These are phyloP conservation scores for Chirona hameri DNA, from an alignment of 2,888 invertebrate genomes.

Conservation along the genomic window DNA sequence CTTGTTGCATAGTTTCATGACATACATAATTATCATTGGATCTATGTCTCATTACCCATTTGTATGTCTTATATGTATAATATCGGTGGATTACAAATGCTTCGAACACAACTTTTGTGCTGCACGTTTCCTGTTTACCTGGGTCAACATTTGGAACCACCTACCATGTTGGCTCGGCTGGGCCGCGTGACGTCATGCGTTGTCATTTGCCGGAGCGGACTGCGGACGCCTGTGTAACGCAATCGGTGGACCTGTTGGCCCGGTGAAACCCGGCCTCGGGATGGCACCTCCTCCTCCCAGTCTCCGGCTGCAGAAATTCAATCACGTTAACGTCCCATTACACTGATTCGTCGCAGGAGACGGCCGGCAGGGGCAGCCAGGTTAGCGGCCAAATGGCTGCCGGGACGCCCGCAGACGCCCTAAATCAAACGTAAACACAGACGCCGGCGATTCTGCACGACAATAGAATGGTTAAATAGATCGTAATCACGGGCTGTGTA, in stretches of 20 bases:
- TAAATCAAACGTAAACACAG: slow-evolving; percentile 28
- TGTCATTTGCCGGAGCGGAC: too few relatives aligned
- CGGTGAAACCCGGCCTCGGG: background rate
- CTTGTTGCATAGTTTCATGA: too few relatives aligned
- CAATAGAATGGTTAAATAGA: background rate
- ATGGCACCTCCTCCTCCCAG: background rate
- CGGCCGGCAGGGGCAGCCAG: too few relatives aligned
- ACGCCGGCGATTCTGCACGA: background rate
- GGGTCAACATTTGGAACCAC: too few relatives aligned
- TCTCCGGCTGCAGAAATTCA: slow-evolving; percentile 6
- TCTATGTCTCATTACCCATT: too few relatives aligned
- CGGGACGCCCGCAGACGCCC: background rate
- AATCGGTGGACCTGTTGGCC: background rate
- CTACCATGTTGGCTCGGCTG: too few relatives aligned
- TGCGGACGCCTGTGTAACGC: background rate
- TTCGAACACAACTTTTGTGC: too few relatives aligned
- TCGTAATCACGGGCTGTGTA: background rate
- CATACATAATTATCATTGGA: too few relatives aligned
- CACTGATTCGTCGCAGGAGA: background rate
- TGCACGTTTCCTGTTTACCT: too few relatives aligned
- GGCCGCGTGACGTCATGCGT: too few relatives aligned
- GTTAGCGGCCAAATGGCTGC: background rate
- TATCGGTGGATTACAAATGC: too few relatives aligned
- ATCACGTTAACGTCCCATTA: slow-evolving; percentile 5
- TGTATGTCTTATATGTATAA: too few relatives aligned